These are phyloP conservation scores for Tetragnatha versicolor DNA, from an alignment of 1,140 invertebrate genomes.

Conservation along the genomic window DNA sequence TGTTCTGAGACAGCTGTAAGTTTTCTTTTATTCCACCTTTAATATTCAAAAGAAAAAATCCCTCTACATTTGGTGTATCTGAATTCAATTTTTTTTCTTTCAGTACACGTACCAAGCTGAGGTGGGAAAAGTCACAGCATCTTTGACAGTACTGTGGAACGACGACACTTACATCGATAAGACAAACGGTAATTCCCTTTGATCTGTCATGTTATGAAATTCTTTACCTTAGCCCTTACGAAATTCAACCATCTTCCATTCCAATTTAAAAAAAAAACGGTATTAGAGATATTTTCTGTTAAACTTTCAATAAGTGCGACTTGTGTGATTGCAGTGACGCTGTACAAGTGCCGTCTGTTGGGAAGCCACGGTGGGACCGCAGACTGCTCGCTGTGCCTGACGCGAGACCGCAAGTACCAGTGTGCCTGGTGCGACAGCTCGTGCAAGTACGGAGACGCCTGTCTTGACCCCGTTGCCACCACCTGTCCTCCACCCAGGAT, in stretches of 20 bases:
- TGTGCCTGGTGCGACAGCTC: slow-evolving; percentile 91
- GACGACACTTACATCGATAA: slow-evolving; percentile 89
- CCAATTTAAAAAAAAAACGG: no score
- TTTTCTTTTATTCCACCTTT: background rate
- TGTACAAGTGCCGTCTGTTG: slow-evolving; percentile 93
- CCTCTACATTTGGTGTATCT: background rate
- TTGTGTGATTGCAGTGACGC: slow-evolving; percentile 73
- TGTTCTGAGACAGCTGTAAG: slow-evolving; percentile 84
- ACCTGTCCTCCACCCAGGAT: slow-evolving; percentile 92
- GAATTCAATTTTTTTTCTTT: slow-evolving; percentile 57
- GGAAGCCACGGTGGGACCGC: slow-evolving; percentile 89
- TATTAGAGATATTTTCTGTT: no score
- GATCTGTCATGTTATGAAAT: no score
- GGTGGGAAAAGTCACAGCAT: slow-evolving; percentile 84
- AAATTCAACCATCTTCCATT: no score
- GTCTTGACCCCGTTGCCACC: slow-evolving; percentile 70
- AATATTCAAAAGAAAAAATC: background rate
- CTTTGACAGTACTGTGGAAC: slow-evolving; percentile 92
- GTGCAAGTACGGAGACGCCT: slow-evolving; percentile 84
- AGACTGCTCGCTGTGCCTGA: slow-evolving; percentile 92
- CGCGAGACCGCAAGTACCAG: slow-evolving; percentile 79
- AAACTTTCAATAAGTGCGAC: no score
- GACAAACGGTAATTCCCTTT: slow-evolving; percentile 70
- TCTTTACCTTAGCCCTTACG: no score
- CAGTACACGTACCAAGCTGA: slow-evolving; percentile 86